phyloP scores from a whole-genome alignment of 2,888 invertebrate species.

The Hypercompe scribonia region DNA sequence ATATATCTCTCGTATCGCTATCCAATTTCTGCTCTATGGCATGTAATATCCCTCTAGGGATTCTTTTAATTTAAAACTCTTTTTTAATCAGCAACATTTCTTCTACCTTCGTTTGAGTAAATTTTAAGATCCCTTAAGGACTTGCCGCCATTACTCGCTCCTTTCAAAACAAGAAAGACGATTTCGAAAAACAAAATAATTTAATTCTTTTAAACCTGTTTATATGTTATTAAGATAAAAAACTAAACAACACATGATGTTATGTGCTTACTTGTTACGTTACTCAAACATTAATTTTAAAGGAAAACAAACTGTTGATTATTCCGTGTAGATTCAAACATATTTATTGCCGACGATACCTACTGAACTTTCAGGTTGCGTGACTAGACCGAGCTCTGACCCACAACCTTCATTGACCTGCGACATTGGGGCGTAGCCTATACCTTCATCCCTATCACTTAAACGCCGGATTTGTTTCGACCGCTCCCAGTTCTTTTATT shows the following conservation, averaged over 20 bases:
- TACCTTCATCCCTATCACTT: conserved; percentile 56
- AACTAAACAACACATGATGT: neutral
- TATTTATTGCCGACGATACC: conserved; percentile 40
- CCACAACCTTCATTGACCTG: conserved; percentile 71
- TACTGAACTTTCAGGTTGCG: conserved; percentile 63
- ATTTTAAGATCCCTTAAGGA: conserved; percentile 21
- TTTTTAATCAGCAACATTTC: conserved; percentile 77
- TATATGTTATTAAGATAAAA: conserved; percentile 6
- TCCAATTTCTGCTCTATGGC: conserved; percentile 85
- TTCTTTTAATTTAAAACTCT: conserved; percentile 79
- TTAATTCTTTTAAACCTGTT: neutral
- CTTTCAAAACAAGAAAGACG: neutral
- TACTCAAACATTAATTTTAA: conserved; percentile 6
- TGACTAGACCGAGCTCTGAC: conserved; percentile 65
- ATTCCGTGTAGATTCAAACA: conserved; percentile 38
- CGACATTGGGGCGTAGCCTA: conserved; percentile 66
- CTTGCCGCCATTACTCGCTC: conserved; percentile 21
- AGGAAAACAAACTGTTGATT: conserved; percentile 39
- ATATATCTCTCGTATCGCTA: conserved; percentile 84
- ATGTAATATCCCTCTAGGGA: conserved; percentile 79
- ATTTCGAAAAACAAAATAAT: neutral
- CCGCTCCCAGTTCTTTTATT: conserved; percentile 35
- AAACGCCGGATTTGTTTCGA: conserved; percentile 57
- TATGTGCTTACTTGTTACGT: neutral
- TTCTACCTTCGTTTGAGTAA: conserved; percentile 62